These are phyloP conservation scores for Agrilus cyanescens DNA, from an alignment of 2,888 invertebrate species.

Conservation along the genomic window DNA sequence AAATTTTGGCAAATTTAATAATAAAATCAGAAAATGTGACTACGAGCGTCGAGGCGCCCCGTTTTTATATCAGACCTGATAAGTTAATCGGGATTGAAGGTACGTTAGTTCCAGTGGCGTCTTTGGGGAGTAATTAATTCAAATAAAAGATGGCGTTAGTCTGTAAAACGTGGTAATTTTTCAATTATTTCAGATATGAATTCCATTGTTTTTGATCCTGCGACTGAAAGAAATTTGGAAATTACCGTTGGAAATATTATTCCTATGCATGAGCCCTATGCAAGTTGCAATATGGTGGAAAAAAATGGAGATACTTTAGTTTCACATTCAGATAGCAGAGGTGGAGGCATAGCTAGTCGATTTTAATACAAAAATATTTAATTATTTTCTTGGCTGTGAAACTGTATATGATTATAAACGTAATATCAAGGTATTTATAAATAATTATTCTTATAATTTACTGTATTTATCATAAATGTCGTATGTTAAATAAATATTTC, in stretches of 20 bases:
- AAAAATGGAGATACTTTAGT: constrained; percentile 50
- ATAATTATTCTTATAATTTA: too few relatives aligned
- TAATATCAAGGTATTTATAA: too few relatives aligned
- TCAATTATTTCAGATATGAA: constrained; percentile 25
- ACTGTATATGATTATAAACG: neutral
- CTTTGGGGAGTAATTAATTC: neutral
- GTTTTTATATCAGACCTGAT: constrained; percentile 31
- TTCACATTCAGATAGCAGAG: constrained; percentile 62
- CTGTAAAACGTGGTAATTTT: constrained; percentile 4
- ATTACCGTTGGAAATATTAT: constrained; percentile 21
- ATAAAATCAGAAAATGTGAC: constrained; percentile 36
- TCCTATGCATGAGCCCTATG: constrained; percentile 35
- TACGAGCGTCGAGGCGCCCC: constrained; percentile 39
- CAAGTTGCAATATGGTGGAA: constrained; percentile 55
- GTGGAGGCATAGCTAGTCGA: constrained; percentile 55
- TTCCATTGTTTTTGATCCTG: constrained; percentile 27
- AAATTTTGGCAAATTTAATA: constrained; percentile 39
- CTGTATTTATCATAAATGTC: too few relatives aligned
- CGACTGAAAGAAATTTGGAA: constrained; percentile 25
- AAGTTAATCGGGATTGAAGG: constrained; percentile 35
- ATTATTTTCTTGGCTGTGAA: neutral
- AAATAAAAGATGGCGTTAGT: neutral
- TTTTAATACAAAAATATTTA: constrained; percentile 33
- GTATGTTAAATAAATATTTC: too few relatives aligned
- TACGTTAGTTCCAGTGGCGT: constrained; percentile 13